phyloP scores from a whole-genome alignment of 2,113 vertebrate genomes.

The Megaceryle maxima region DNA sequence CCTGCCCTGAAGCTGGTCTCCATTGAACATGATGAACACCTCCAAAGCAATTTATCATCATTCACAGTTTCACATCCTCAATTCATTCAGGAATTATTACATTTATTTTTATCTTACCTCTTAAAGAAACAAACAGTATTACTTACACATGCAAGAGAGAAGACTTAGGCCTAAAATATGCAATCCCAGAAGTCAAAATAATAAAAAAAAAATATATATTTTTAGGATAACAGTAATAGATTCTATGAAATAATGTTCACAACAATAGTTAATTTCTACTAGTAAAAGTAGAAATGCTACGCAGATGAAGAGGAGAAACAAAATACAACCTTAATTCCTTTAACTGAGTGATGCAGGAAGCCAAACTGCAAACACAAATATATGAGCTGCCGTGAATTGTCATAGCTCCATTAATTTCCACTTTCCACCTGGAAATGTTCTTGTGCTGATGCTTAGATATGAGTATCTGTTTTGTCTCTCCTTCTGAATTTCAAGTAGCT shows the following conservation, averaged over 20 bases:
- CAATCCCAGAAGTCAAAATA: background rate
- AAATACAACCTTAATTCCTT: conserved; percentile 18
- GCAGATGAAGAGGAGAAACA: background rate
- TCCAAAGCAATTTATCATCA: background rate
- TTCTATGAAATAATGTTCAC: background rate
- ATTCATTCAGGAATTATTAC: background rate
- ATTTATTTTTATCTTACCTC: background rate
- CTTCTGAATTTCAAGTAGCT: conserved; percentile 23
- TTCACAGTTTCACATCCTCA: background rate
- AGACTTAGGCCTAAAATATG: background rate
- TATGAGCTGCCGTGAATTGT: background rate
- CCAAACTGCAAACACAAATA: conserved; percentile 28
- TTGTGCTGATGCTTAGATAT: background rate
- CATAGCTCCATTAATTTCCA: conserved; percentile 29
- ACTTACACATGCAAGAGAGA: background rate
- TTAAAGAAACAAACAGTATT: background rate
- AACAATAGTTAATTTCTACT: background rate
- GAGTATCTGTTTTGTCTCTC: background rate
- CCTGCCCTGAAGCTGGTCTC: no score
- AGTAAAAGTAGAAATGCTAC: background rate
- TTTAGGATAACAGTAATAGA: background rate
- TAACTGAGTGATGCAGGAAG: background rate
- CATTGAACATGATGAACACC: background rate
- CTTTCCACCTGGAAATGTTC: conserved; percentile 8
- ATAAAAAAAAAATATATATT: background rate